Base-by-base conservation (phyloP, 1,140 invertebrate genomes). In the Daktulosphaira vitifoliae region DNA sequence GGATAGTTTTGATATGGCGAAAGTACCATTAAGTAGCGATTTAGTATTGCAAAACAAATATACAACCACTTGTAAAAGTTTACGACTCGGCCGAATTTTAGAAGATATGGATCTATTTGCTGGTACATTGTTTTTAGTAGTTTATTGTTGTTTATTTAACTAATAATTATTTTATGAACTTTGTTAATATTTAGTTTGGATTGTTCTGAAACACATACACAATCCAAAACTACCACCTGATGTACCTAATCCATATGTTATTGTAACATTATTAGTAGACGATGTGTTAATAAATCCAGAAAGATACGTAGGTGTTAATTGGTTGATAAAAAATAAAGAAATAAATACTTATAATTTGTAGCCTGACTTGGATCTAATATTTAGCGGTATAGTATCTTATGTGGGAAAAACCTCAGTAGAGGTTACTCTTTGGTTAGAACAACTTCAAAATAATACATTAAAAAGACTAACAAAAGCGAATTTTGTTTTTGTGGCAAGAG, bases 91-190 rank as follows among this genome's bases (percentile, higher is more conserved):
- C 8, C 75, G 87, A 65, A 75, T 90, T 2, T 73, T 90, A 64
- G 88, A 90, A 76, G 87, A 90, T 72, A 80, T 90, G 75, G 88
- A 90, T 74, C 79, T 87, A 62, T 88, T 90, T 80, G 85, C 86
- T 65, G 81, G 82, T 83, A 72, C 65, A 33, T 38, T n/a, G 33
- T 25, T 22, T 44, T 67, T 33, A 29, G 26, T 67, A 22, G 15
- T 8, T 13, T 11, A 20, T 25, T 44, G n/a, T n/a, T n/a, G 16
- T 8, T 26, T 20, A 37, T 15, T 39, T 13, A 8, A 38, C 18
- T 39, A 56, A 26, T 16, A 11, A 16, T n/a, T 38, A 15, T 48
- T 62, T 62, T 18, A 54, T n/a, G 59, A 37, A 53, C 50, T 38
- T 42, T 52, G 66, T 69, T 70, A 70, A 68, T 44, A 76, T 78